Evolutionary conservation across 2,113 vertebrate genomes (phyloP), one percentile per base, ranked within the genome.

Genomic region (Paraplagusia blochii): DNA sequence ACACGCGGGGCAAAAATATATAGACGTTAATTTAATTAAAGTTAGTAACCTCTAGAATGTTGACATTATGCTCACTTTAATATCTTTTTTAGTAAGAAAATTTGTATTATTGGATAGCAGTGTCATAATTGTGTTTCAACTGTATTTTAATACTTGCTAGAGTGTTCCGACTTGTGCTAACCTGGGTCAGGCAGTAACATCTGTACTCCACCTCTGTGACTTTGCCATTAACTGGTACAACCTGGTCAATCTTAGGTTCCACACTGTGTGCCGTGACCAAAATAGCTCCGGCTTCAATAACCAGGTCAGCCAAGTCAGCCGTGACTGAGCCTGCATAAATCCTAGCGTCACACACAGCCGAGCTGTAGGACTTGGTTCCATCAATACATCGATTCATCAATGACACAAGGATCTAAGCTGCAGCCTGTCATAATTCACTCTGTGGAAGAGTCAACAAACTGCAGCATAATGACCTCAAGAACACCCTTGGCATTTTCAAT

Each of bases 281-380:
- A 85, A 87, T 87, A 87, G 54, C 74, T 45, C 33, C 33, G 29
- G 70, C 79, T 86, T 78, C 74, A 79, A 77, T 83, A 85, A 85
- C 69, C 77, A 70, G 79, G 74, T 84, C 79, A 85, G 76, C 63
- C 66, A 74, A 83, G 72, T 80, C 72, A 77, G 63, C 76, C 63
- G 64, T 82, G 76, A 80, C 74, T 76, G 74, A 84, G 79, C 77
- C 74, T 44, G 70, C 29, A 55, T 78, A 76, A 85, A 85, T 84
- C 82, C 76, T 72, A 43, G 35, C 59, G 45, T 65, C 79, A 65
- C 62, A 60, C 61, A 69, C 66, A 38, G 51, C 63, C 73, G 67
- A 67, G 58, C 69, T 64, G 59, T 60, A 17, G 12, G 51, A 57
- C 53, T 29, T 47, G 0, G 34, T 46, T 46, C 2, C 43, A 83